Evolutionary conservation across 2,797 vertebrate species (phyloP).

Genomic region (Neoniphon sammara): DNA sequence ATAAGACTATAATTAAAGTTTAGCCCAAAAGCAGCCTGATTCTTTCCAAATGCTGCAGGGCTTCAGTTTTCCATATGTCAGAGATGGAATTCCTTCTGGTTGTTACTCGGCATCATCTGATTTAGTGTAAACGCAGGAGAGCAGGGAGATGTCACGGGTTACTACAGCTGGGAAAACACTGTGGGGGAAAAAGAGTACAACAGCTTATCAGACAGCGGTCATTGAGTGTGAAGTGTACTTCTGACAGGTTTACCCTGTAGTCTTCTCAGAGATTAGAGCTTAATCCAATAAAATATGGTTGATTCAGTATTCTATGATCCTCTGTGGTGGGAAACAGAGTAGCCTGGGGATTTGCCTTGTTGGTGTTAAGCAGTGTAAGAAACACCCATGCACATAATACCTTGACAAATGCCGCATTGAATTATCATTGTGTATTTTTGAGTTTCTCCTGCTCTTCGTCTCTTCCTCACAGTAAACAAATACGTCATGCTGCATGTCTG

Average conservation of each 20-base stretch:
- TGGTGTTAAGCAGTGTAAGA: slow-evolving; percentile 2
- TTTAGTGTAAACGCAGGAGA: slow-evolving; percentile 1
- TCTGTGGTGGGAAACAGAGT: background rate
- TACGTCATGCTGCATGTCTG: slow-evolving; percentile 31
- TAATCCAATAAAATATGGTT: slow-evolving; percentile 62
- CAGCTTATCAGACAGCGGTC: background rate
- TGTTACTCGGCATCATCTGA: slow-evolving; percentile 17
- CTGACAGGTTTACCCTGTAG: slow-evolving; percentile 13
- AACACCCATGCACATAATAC: slow-evolving; percentile 10
- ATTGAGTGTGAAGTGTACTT: slow-evolving; percentile 15
- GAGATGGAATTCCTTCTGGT: slow-evolving; percentile 31
- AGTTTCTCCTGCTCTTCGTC: slow-evolving; percentile 25
- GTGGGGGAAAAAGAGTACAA: background rate
- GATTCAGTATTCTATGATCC: slow-evolving; percentile 38
- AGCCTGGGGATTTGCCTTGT: slow-evolving; percentile 3
- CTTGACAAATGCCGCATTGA: slow-evolving; percentile 14
- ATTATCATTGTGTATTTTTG: slow-evolving; percentile 31
- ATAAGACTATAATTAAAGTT: slow-evolving; percentile 25
- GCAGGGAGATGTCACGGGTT: background rate
- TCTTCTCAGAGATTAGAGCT: slow-evolving; percentile 34
- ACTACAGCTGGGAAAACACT: background rate
- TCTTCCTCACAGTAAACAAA: slow-evolving; percentile 38
- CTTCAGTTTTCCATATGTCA: slow-evolving; percentile 10
- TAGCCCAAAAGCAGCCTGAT: slow-evolving; percentile 12
- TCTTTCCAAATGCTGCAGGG: slow-evolving; percentile 42